phyloP scores from a whole-genome alignment of 2,113 vertebrate genomes.

The Numida meleagris region DNA sequence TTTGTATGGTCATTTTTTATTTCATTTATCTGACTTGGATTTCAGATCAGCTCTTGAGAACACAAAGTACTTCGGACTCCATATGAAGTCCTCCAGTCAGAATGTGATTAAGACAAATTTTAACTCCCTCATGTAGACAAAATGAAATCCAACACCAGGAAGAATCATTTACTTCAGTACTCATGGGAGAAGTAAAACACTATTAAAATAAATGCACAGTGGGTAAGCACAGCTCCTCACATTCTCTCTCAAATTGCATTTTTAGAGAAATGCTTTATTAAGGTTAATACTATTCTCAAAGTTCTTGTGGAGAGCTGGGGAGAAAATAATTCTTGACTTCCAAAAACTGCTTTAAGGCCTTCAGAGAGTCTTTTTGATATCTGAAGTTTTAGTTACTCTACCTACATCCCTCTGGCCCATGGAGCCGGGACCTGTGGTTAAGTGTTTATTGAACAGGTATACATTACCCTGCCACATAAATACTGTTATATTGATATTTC shows the following conservation, averaged over 20 bases:
- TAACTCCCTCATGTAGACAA: slow-evolving; percentile 17
- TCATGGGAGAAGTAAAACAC: slow-evolving; percentile 8
- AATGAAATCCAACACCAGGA: slow-evolving; percentile 36
- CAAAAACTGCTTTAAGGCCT: slow-evolving; percentile 20
- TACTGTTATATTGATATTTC: neutral
- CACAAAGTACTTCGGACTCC: slow-evolving; percentile 18
- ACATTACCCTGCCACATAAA: neutral
- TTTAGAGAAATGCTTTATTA: slow-evolving; percentile 50
- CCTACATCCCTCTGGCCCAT: neutral
- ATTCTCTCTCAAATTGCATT: slow-evolving; percentile 14
- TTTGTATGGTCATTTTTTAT: neutral
- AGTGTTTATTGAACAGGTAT: neutral
- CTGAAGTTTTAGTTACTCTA: neutral
- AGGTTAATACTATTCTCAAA: neutral
- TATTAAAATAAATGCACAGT: slow-evolving; percentile 8
- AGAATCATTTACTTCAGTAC: slow-evolving; percentile 45
- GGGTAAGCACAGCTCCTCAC: slow-evolving; percentile 7
- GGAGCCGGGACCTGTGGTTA: neutral
- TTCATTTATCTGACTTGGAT: neutral
- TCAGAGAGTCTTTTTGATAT: slow-evolving; percentile 39
- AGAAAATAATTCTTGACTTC: slow-evolving; percentile 4
- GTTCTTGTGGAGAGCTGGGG: neutral
- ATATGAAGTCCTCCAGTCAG: slow-evolving; percentile 37
- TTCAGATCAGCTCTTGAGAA: slow-evolving; percentile 12
- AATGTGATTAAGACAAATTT: slow-evolving; percentile 50